phyloP scores from a whole-genome alignment of 2,888 invertebrate genomes.

The Sminthurinus aureus region DNA sequence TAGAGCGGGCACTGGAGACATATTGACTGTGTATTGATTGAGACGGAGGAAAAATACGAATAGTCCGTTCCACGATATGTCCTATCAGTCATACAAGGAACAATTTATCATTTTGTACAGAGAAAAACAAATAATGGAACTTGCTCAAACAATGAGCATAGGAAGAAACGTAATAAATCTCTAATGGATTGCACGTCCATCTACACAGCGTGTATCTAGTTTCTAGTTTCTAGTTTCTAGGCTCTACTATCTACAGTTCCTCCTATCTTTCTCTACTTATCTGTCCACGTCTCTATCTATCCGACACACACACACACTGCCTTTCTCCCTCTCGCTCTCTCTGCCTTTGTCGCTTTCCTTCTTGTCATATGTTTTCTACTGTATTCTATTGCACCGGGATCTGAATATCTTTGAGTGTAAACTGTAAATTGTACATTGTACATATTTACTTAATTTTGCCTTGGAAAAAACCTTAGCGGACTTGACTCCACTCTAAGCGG shows the following conservation, averaged over 20 bases:
- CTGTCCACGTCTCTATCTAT: neutral
- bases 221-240: too few relatives aligned
- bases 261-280: too few relatives aligned
- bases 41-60: conserved; percentile 26
- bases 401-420: too few relatives aligned
- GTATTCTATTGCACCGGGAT: too few relatives aligned
- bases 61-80: neutral
- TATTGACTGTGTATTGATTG: conserved; percentile 19
- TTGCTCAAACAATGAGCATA: conserved; percentile 32
- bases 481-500: too few relatives aligned
- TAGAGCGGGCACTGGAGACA: neutral
- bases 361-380: too few relatives aligned
- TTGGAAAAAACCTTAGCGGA: too few relatives aligned
- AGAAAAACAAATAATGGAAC: conserved; percentile 37
- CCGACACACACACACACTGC: neutral
- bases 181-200: conserved; percentile 12
- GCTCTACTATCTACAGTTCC: too few relatives aligned
- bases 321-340: neutral
- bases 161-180: conserved; percentile 40
- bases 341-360: neutral
- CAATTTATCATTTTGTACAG: conserved; percentile 34
- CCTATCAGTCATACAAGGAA: conserved; percentile 35
- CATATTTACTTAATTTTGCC: too few relatives aligned
- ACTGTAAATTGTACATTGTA: too few relatives aligned
- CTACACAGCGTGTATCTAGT: neutral